Percentiles rank a stretch among this genome's conserved stretches.
phyloP scores from a whole-genome alignment of 2,113 vertebrate species.

The Galemys pyrenaicus region DNA sequence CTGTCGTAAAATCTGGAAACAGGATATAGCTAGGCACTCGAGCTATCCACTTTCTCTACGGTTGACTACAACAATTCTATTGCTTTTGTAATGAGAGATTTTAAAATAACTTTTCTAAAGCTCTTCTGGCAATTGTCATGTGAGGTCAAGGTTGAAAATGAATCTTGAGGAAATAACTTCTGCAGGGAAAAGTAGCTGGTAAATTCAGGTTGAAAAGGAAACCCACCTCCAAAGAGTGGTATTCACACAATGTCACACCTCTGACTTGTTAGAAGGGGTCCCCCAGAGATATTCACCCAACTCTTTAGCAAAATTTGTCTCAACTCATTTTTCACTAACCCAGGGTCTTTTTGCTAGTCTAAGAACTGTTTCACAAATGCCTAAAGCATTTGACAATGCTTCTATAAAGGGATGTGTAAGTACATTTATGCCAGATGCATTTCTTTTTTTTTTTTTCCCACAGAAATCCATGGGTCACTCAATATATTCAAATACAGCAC shows the following conservation, averaged over 20 bases:
- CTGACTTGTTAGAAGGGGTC: neutral
- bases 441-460: neutral
- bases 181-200: neutral
- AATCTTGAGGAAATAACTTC: neutral
- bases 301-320: neutral
- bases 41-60: neutral
- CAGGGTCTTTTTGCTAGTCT: neutral
- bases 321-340: slow-evolving; percentile 42
- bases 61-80: neutral
- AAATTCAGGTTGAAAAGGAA: neutral
- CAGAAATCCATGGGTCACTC: neutral
- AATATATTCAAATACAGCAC: neutral
- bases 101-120: neutral
- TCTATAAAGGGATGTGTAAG: neutral
- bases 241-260: neutral
- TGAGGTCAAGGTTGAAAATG: neutral
- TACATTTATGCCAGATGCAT: neutral
- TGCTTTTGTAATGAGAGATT: neutral
- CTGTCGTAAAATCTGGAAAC: neutral
- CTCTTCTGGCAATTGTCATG: neutral
- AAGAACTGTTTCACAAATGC: neutral
- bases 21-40: neutral
- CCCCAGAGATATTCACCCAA: neutral
- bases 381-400: neutral
- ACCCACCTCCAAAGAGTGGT: neutral